Base-by-base conservation (phyloP, 2,113 vertebrate species). In the Pelecanoides urinatrix region DNA sequence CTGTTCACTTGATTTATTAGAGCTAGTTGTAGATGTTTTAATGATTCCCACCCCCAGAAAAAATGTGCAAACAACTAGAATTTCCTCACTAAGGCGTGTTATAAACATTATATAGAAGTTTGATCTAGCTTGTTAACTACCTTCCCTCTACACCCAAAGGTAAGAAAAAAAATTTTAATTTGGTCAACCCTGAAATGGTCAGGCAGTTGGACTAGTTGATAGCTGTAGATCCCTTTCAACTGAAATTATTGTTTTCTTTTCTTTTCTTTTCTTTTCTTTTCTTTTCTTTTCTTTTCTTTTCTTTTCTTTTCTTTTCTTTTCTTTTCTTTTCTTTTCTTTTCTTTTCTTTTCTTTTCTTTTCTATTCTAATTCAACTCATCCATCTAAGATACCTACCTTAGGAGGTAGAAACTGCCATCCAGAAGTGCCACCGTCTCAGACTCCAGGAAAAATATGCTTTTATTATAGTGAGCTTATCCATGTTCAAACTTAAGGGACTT, bases 41-140 rank as follows among this genome's bases (percentile, higher is more conserved):
- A 10, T 27, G 17, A 52, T 47, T 80, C 27, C 7, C 7, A 56
- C 1, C 2, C 18, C 22, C 0, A 0, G 44, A 79, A 91, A 50
- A 13, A 38, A 29, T 0, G 0, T 34, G 19, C 9, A 79, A 68
- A 62, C 14, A 32, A 26, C 22, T 63, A 63, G 4, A 5, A 75
- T 38, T 74, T 75, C 27, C 22, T 78, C 26, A 30, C 7, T 68
- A 10, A 61, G 3, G 2, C 3, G 1, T 68, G 66, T 7, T 13
- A 47, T 78, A 78, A 63, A 82, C 9, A 22, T 65, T 29, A 70
- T 8, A 5, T 13, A 52, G 11, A 21, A 34, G 3, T 77, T 91
- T 52, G 10, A 38, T 40, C 10, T 84, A 61, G 5, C 13, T 77
- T 73, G 16, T 44, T 76, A 55, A 40, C 21, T 42, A 50, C 6